Evolutionary conservation across 2,888 invertebrate genomes (phyloP).

Genomic region (Drosophila histrio): DNA sequence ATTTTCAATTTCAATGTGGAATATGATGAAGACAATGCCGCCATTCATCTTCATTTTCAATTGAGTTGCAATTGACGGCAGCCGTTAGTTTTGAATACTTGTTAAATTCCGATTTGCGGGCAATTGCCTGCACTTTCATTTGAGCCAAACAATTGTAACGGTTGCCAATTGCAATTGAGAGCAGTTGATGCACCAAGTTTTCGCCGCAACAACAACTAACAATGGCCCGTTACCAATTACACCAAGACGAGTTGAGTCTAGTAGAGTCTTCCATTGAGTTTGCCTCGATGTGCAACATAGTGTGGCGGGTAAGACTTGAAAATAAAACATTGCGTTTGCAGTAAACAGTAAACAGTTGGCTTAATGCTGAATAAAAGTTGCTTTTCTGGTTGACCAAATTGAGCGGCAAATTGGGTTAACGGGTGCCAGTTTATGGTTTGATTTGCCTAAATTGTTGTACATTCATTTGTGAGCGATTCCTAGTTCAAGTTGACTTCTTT

Average conservation of each 20-base stretch:
- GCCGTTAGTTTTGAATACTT: slow-evolving; percentile 49
- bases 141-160: slow-evolving; percentile 31
- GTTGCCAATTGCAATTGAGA: slow-evolving; percentile 54
- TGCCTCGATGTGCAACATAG: slow-evolving; percentile 72
- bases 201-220: slow-evolving; percentile 38
- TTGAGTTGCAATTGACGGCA: slow-evolving; percentile 53
- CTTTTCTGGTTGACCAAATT: slow-evolving; percentile 44
- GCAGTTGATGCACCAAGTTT: slow-evolving; percentile 63
- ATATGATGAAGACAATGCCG: slow-evolving; percentile 54
- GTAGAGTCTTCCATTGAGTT: slow-evolving; percentile 21
- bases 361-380: slow-evolving; percentile 58
- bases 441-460: not conserved
- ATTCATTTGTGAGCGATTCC: not conserved
- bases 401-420: slow-evolving; percentile 64
- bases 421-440: slow-evolving; percentile 28
- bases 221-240: slow-evolving; percentile 62
- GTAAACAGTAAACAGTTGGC: slow-evolving; percentile 12
- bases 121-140: slow-evolving; percentile 70
- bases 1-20: slow-evolving; percentile 4
- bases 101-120: slow-evolving; percentile 64
- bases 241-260: slow-evolving; percentile 6
- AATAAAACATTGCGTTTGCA: slow-evolving; percentile 22
- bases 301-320: slow-evolving; percentile 42
- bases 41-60: slow-evolving; percentile 49
- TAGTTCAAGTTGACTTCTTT: not conserved